Base-by-base conservation (phyloP, 2,888 invertebrate genomes). In the Teleiodes luculella region DNA sequence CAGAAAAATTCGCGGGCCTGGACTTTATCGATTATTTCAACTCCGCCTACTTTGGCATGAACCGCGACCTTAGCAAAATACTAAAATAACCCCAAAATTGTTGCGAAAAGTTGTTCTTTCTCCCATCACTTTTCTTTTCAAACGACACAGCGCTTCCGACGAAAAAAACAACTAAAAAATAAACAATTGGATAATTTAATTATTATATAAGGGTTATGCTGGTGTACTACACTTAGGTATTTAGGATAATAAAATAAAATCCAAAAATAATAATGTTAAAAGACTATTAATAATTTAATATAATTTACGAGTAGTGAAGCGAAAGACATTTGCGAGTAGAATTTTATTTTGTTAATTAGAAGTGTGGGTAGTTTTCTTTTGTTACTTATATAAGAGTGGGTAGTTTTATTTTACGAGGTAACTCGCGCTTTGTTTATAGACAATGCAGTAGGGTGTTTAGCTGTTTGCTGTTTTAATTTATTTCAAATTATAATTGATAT, bases 131-230 rank as follows among this genome's bases (percentile, higher is more conserved):
- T 62, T 70, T 63, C 70, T 72, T 63, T 52, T 63, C 61, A 63
- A 74, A 75, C 76, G 72, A 67, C 78, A 72, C 79, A 74, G 80
- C 82, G 83, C 79, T 70, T 72, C 76, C 74, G 70, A 54, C 35
- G 47, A 47, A 56, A 55, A n/a, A 24, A 51, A 50, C n/a, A 47
- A 43, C 43, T 43, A 20, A 43, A 41, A 24, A 33, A 33, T 33
- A 11, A 11, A 13, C 28, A 10, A 41, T 24, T 41, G 35, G 46
- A 51, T 24, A 8, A 37, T 41, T 39, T 36, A 18, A 51, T 41
- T 37, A 20, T 39, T 4, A 28, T 39, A n/a, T 46, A 51, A 49
- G 14, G 76, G 72, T 73, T 64, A 71, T 74, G 79, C 80, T 74
- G 72, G 73, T 76, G 74, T 65, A 66, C 69, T 60, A 61, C 61